A percentile compares a stretch with the other conserved stretches of the same genome.
phyloP scores from a whole-genome alignment of 2,797 vertebrate species.

The Coregonus sp. region DNA sequence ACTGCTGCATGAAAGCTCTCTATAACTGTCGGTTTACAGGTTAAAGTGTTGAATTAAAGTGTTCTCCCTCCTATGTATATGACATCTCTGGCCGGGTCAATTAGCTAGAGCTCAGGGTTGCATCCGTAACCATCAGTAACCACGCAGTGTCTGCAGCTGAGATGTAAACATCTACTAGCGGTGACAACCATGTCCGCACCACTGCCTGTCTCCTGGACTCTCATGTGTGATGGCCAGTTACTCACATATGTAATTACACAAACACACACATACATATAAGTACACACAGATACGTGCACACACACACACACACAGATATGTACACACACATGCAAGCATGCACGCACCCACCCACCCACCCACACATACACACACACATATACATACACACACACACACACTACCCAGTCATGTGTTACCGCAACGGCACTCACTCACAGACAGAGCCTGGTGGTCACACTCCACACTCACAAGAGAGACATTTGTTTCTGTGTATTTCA shows the following conservation, averaged over 20 bases:
- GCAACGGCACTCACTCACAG: slow-evolving; percentile 31
- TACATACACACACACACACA: too few species aligned
- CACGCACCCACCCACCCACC: too few species aligned
- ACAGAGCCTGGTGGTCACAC: slow-evolving; percentile 52
- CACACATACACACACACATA: too few species aligned
- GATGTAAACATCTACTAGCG: slow-evolving; percentile 62
- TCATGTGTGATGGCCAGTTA: slow-evolving; percentile 59
- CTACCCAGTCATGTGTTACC: too few species aligned
- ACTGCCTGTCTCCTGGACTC: slow-evolving; percentile 61
- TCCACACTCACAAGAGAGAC: slow-evolving; percentile 27
- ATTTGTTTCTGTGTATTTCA: not conserved
- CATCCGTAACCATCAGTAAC: slow-evolving; percentile 23
- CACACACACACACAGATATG: too few species aligned
- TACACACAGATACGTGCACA: too few species aligned
- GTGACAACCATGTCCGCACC: slow-evolving; percentile 50
- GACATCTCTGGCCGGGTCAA: slow-evolving; percentile 69
- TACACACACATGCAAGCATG: too few species aligned
- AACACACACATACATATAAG: too few species aligned
- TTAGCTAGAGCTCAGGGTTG: slow-evolving; percentile 55
- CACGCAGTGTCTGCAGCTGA: slow-evolving; percentile 43
- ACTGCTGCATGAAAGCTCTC: slow-evolving; percentile 20
- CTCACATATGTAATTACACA: too few species aligned
- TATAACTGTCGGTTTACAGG: not conserved
- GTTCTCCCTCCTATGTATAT: slow-evolving; percentile 30
- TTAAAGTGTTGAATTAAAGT: slow-evolving; percentile 13